Base-by-base conservation (phyloP, 2,113 vertebrate species). In the Zingel zingel region DNA sequence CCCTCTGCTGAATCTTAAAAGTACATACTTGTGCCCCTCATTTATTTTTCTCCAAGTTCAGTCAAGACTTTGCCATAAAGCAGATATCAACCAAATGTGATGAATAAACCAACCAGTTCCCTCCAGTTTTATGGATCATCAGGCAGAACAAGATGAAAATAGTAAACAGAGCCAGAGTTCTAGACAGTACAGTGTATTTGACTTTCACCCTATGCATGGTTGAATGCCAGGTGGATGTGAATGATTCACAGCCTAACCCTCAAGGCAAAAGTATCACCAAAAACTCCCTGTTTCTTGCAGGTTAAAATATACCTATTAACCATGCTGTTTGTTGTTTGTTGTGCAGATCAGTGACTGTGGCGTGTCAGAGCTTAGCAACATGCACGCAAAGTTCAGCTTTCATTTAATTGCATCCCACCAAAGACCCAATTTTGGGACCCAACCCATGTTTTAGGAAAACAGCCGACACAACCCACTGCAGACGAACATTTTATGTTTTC, bases 401-500 rank as follows among this genome's bases (percentile, higher is more conserved):
- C 74, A 79, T 89, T 93, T 92, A 93, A 93, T 91, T 91, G 88
- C 84, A 63, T 58, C 58, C 74, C 82, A 90, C 85, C 71, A 88
- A 87, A 77, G 83, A 84, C 74, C 77, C 87, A 86, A 85, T 87
- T 91, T 85, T 76, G 33, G 62, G 66, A 79, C 88, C 80, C 86
- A 85, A 81, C 85, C 85, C 84, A 76, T 77, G 80, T 84, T 90
- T 90, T 82, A 83, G 85, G 69, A 87, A 93, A 91, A 90, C 82
- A 91, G 77, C 89, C 81, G 85, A 84, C 89, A 89, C 86, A 77
- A 90, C 51, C 88, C 82, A 79, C 72, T 86, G 88, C 90, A 83
- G 92, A 91, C 87, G 90, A 94, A 88, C 90, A 91, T 93, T 93
- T 91, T 74, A 91, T 89, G 88, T 92, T 93, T 91, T 93, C 89